Evolutionary conservation across 2,113 vertebrate species (phyloP).

Genomic region (Galeopterus variegatus): DNA sequence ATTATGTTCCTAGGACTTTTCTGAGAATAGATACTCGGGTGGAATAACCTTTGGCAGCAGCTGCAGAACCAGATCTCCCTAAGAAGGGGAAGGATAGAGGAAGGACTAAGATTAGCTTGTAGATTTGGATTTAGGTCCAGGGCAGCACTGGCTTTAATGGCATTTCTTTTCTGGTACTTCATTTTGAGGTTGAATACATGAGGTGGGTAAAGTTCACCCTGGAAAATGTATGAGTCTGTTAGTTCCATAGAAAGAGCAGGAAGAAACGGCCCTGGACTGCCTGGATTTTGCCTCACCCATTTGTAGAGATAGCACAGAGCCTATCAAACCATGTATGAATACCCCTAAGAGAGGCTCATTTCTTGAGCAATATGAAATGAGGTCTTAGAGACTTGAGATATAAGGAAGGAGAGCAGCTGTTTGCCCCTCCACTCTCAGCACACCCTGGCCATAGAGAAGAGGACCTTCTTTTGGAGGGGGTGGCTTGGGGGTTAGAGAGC

Average conservation of each 20-base stretch:
- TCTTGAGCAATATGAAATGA: background rate
- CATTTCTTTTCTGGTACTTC: slow-evolving; percentile 86
- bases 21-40: background rate
- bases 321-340: background rate
- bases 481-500: background rate
- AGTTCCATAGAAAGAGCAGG: background rate
- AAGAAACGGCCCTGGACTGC: background rate
- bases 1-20: slow-evolving; percentile 10
- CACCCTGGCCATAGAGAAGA: background rate
- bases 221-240: slow-evolving; percentile 64
- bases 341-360: background rate
- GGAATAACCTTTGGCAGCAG: background rate
- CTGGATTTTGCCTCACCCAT: background rate
- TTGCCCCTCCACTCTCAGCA: background rate
- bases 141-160: slow-evolving; percentile 63
- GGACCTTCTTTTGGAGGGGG: background rate
- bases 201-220: slow-evolving; percentile 78
- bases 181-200: slow-evolving; percentile 71
- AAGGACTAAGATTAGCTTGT: background rate
- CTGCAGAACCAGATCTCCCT: background rate
- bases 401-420: background rate
- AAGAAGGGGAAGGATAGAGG: background rate
- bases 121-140: slow-evolving; percentile 84
- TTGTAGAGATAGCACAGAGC: background rate
- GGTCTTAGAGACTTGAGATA: background rate